Base-by-base conservation (phyloP, 2,888 invertebrate species). In the Strigamia maritima region DNA sequence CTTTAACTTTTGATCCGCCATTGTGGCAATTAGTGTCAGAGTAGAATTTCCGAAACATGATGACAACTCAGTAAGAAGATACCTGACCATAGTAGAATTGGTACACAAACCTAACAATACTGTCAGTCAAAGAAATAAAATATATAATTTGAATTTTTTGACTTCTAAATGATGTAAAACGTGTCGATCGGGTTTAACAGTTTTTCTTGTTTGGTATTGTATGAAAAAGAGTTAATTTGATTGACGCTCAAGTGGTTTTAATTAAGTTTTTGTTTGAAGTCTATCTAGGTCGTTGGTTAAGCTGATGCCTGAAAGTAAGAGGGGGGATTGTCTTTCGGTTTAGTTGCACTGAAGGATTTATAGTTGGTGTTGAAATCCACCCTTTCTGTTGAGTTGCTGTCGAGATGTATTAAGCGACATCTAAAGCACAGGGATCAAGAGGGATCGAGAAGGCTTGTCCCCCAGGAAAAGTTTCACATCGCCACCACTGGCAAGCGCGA, bases 321-420 rank as follows among this genome's bases (percentile, higher is more conserved):
- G 60, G 19, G 12, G 60, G 22, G n/a, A n/a, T 60, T 60, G 60
- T 60, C 60, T 60, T 19, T 24, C 7, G 60, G 60, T 44, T 10
- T 44, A 60, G 22, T 60, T 60, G 22, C 60, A 60, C 60, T 60
- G 60, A 60, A n/a, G 60, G 60, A 60, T 60, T 60, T 60, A 60
- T 60, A 60, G 60, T 60, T 60, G 22, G 60, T 60, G 60, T 60
- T 60, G 60, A 60, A 60, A 60, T 60, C 60, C 60, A 60, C 60
- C 60, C 60, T 60, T 60, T 60, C 60, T 60, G 22, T 60, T 60
- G 60, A 19, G 60, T 60, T 60, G 60, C 60, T 60, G 60, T 60
- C 60, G 60, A 60, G 60, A 60, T 60, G 60, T 60, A 60, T 60
- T 60, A 60, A 60, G 60, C 60, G 60, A 60, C 60, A 60, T 60